phyloP scores from a whole-genome alignment of 2,113 vertebrate genomes.

The Engraulis encrasicolus region DNA sequence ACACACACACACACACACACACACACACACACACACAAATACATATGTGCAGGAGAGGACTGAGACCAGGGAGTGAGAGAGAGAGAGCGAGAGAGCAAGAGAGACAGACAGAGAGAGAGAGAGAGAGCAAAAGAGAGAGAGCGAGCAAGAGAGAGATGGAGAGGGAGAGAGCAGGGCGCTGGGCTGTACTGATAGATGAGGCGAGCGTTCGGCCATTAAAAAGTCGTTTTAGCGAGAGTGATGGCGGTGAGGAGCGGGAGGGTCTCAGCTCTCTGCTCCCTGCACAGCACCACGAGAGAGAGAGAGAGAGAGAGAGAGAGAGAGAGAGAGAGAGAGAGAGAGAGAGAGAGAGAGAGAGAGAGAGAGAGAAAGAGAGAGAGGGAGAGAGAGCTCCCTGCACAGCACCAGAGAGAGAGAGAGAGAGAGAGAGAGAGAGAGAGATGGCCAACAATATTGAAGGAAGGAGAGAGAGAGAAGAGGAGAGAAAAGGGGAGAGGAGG shows the following conservation, averaged over 20 bases:
- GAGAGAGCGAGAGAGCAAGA: background rate
- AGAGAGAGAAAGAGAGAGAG: background rate
- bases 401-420: too few species aligned
- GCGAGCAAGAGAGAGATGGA: conserved; percentile 29
- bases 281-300: conserved; percentile 9
- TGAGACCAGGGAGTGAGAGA: background rate
- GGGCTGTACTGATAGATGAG: conserved; percentile 76
- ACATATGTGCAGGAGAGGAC: background rate
- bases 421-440: too few species aligned
- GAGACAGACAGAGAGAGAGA: background rate
- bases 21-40: too few species aligned
- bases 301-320: conserved; percentile 28
- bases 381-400: too few species aligned
- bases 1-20: too few species aligned
- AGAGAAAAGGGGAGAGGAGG: too few species aligned
- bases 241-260: conserved; percentile 70
- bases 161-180: conserved; percentile 56
- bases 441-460: too few species aligned
- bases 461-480: too few species aligned
- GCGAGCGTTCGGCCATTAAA: conserved; percentile 80
- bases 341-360: conserved; percentile 30
- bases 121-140: conserved; percentile 20
- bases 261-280: conserved; percentile 48
- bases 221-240: conserved; percentile 83
- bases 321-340: conserved; percentile 13